Evolutionary conservation across 1,140 invertebrate species (phyloP).

Genomic region (Drosophila nigrodunni): DNA sequence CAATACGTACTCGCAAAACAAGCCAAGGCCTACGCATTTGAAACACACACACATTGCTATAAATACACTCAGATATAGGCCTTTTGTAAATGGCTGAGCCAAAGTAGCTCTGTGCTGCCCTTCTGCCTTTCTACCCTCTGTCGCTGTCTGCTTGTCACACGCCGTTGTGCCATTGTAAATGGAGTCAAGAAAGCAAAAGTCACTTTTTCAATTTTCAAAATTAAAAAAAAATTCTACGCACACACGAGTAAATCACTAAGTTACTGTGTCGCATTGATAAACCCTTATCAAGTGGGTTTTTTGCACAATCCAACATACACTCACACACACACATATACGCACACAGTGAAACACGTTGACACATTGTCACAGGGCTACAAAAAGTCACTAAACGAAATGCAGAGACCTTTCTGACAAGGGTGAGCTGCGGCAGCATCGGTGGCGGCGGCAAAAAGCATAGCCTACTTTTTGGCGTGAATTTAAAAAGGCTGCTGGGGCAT

Average conservation of each 20-base stretch:
- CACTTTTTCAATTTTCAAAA: constrained; percentile 83
- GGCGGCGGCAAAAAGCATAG: constrained; percentile 55
- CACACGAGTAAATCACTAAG: constrained; percentile 83
- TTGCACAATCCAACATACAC: constrained; percentile 20
- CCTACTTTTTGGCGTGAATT: constrained; percentile 78
- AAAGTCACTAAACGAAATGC: constrained; percentile 74
- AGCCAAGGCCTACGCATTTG: constrained; percentile 28
- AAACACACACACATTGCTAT: not conserved
- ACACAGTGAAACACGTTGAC: constrained; percentile 67
- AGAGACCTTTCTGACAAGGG: constrained; percentile 49
- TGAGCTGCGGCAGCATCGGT: not conserved
- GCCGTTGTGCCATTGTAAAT: constrained; percentile 45
- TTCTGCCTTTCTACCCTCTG: not conserved
- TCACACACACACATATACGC: constrained; percentile 18
- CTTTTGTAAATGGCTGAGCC: constrained; percentile 13
- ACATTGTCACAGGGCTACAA: constrained; percentile 72
- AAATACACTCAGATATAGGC: not conserved
- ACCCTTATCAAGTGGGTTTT: constrained; percentile 75
- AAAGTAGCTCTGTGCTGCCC: constrained; percentile 1
- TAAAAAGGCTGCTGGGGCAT: constrained; percentile 51
- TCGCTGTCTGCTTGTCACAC: constrained; percentile 48
- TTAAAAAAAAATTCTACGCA: constrained; percentile 76
- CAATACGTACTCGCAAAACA: constrained; percentile 27
- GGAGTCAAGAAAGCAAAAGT: constrained; percentile 79
- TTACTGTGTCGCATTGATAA: constrained; percentile 83